These are phyloP conservation scores for Argentina silus DNA, from an alignment of 2,797 vertebrate genomes.

Conservation along the genomic window DNA sequence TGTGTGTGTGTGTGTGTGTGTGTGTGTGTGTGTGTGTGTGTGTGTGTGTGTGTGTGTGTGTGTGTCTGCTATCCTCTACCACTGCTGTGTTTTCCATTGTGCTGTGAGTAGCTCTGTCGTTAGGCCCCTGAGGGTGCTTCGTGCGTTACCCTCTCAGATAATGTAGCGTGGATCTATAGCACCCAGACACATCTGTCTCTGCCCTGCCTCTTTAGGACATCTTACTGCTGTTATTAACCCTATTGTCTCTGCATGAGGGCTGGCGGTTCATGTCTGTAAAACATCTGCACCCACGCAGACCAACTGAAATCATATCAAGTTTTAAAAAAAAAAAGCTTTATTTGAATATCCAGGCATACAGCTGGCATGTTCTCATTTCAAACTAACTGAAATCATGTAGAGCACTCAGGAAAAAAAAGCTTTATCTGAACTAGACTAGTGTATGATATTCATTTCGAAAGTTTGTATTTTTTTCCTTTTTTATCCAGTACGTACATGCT, in stretches of 20 bases:
- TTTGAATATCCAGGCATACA: too few species aligned
- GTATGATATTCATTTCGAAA: too few species aligned
- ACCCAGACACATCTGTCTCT: constrained; percentile 61
- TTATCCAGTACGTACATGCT: too few species aligned
- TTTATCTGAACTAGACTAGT: too few species aligned
- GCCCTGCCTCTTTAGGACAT: constrained; percentile 27
- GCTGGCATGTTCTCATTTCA: too few species aligned
- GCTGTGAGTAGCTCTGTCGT: constrained; percentile 41
- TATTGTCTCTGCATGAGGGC: constrained; percentile 17
- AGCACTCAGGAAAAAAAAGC: too few species aligned
- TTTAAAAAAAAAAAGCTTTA: background rate
- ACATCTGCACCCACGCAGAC: constrained; percentile 23
- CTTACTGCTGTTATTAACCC: constrained; percentile 36
- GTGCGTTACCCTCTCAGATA: constrained; percentile 37
- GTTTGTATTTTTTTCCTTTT: too few species aligned
- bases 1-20: background rate
- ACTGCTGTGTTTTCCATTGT: constrained; percentile 40
- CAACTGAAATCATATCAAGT: background rate
- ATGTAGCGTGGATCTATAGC: constrained; percentile 48
- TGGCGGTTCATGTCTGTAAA: constrained; percentile 44
- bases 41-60: constrained; percentile 17
- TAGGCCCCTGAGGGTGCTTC: constrained; percentile 42
- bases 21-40: constrained; percentile 14
- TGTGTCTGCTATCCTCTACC: constrained; percentile 1
- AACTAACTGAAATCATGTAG: too few species aligned